Conservation (phyloP, 2,113 vertebrate species). For the Cisticola juncidis region DNA sequence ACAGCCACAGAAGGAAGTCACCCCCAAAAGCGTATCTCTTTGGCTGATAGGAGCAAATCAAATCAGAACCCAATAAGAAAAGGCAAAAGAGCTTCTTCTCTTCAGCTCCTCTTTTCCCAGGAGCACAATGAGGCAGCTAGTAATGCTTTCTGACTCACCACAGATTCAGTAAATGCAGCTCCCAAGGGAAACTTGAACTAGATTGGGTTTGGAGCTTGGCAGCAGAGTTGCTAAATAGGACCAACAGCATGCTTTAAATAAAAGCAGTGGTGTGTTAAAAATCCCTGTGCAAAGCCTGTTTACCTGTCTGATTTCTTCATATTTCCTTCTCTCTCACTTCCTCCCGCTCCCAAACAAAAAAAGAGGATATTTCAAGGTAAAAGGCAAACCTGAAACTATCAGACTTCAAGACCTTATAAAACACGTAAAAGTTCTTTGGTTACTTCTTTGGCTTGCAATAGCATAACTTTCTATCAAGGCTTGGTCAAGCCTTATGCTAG, state of each 20-base stretch:
- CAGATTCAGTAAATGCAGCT: background rate
- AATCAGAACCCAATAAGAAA: background rate
- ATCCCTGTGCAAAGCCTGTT: background rate
- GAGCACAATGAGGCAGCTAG: background rate
- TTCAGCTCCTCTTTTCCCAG: background rate
- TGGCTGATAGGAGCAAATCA: background rate
- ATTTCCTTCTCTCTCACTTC: background rate
- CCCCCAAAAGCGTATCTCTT: background rate
- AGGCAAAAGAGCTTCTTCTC: background rate
- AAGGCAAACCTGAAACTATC: background rate
- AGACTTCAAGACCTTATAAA: background rate
- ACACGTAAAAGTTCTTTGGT: rapidly evolving
- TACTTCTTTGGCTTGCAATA: background rate
- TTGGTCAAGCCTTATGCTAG: background rate
- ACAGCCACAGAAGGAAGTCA: background rate
- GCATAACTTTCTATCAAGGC: background rate
- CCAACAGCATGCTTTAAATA: conserved; percentile 15
- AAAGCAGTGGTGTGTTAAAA: conserved; percentile 6
- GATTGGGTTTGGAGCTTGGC: background rate
- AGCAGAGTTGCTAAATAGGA: conserved; percentile 9
- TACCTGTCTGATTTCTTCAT: background rate
- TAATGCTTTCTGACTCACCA: conserved; percentile 7
- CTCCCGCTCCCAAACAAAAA: background rate
- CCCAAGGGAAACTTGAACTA: conserved; percentile 1
- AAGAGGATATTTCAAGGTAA: background rate